Evolutionary conservation across 2,888 invertebrate genomes (phyloP), one percentile per base, ranked within the genome.

Genomic region (Sipha maydis): DNA sequence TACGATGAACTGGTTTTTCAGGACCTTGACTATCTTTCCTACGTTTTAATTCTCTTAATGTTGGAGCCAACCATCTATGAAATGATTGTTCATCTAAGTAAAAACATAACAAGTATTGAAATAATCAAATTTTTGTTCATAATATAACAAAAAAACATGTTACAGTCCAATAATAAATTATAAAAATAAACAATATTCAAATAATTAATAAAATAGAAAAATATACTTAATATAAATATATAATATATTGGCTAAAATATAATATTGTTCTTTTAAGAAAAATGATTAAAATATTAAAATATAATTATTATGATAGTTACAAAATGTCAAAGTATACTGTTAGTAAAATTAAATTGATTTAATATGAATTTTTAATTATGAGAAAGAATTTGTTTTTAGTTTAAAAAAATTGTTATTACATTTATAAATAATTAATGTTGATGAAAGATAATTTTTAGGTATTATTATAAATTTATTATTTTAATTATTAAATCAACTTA

Each of bases 31-130:
- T 94, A 4, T 94, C 91, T 91, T 94, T 94, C 9, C 95, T 93
- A 17, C 91, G 92, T 85, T 94, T 93, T 21, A 96, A 91, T 91
- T 93, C 94, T 91, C 92, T 93, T 90, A 96, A 92, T 11, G 95
- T 95, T 54, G 96, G 96, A 4, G 94, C 92, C 1, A 96, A 94
- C 94, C 94, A 96, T 91, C 96, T 77, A 34, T 89, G 89, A 88
- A 80, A 88, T 80, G 86, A 54, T 75, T 88, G 73, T 75, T 80
- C 73, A 31, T n/a, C 85, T 86, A 56, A 9, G 9, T 11, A 56
- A n/a, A 48, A 38, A 69, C 8, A 80, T n/a, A 56, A 25, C n/a
- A n/a, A n/a, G n/a, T 21, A 21, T 21, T 56, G 56, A 7, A 73
- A 73, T 3, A 73, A 73, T 19, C 21, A 38, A 7, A 73, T 21